Evolutionary conservation across 1,140 invertebrate species (phyloP).

Genomic region (Galleria mellonella): DNA sequence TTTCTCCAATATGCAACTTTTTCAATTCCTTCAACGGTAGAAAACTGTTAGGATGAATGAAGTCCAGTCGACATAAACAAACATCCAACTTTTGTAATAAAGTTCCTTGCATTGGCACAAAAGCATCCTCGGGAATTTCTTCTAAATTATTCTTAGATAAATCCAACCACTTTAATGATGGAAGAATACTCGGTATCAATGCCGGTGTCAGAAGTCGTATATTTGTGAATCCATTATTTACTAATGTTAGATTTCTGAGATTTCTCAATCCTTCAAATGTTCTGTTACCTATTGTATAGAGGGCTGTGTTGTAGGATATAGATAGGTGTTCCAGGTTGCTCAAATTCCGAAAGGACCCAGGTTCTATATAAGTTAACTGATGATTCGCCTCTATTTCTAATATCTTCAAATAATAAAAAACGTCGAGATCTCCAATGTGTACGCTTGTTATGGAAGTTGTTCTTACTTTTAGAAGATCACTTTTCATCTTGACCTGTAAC

Average conservation of each 20-base stretch:
- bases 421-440: constrained; percentile 30
- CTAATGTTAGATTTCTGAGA: constrained; percentile 56
- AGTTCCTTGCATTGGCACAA: constrained; percentile 44
- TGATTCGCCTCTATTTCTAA: constrained; percentile 62
- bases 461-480: constrained; percentile 43
- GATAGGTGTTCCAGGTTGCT: constrained; percentile 45
- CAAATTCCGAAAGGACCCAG: constrained; percentile 47
- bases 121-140: constrained; percentile 44
- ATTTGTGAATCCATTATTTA: constrained; percentile 61
- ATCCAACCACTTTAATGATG: constrained; percentile 42
- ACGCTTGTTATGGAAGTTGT: constrained; percentile 49
- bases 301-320: constrained; percentile 50
- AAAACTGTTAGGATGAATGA: constrained; percentile 68
- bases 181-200: constrained; percentile 42
- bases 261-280: constrained; percentile 49
- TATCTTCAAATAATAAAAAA: constrained; percentile 30
- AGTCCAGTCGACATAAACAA: constrained; percentile 68
- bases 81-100: constrained; percentile 55
- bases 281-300: constrained; percentile 32
- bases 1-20: constrained; percentile 66
- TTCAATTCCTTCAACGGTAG: constrained; percentile 57
- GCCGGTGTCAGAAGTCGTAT: constrained; percentile 39
- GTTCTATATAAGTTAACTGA: constrained; percentile 40
- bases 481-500: constrained; percentile 42
- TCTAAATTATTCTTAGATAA: constrained; percentile 60